These are phyloP conservation scores for Eupithecia vulgata DNA, from an alignment of 2,888 invertebrate species.

Conservation along the genomic window DNA sequence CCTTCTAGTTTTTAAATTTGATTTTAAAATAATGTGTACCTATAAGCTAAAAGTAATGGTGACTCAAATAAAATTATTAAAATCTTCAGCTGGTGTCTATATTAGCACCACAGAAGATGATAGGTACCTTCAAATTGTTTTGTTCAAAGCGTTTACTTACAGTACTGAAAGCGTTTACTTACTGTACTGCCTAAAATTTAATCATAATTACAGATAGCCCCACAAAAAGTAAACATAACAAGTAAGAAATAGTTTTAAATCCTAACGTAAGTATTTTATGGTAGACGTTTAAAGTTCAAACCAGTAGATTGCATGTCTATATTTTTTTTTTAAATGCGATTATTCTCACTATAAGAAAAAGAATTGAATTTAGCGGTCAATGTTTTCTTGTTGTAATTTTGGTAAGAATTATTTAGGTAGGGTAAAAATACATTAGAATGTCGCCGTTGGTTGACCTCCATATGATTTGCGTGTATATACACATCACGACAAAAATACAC, in stretches of 20 bases:
- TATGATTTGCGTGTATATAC: background rate
- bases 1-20: constrained; percentile 11
- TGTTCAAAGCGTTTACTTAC: no score
- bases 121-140: background rate
- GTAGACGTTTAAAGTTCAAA: background rate
- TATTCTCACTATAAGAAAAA: background rate
- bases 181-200: background rate
- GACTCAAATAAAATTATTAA: background rate
- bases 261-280: background rate
- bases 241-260: background rate
- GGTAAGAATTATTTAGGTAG: background rate
- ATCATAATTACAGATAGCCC: background rate
- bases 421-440: background rate
- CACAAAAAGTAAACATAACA: background rate
- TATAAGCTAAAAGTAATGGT: background rate
- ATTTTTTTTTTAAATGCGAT: background rate
- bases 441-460: background rate
- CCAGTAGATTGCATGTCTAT: background rate
- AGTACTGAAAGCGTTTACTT: background rate
- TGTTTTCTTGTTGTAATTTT: background rate
- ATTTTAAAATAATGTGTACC: background rate
- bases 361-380: background rate
- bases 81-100: background rate
- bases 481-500: background rate
- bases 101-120: background rate